Evolutionary conservation across 1,140 invertebrate genomes (phyloP).

Genomic region (Conus ventricosus): DNA sequence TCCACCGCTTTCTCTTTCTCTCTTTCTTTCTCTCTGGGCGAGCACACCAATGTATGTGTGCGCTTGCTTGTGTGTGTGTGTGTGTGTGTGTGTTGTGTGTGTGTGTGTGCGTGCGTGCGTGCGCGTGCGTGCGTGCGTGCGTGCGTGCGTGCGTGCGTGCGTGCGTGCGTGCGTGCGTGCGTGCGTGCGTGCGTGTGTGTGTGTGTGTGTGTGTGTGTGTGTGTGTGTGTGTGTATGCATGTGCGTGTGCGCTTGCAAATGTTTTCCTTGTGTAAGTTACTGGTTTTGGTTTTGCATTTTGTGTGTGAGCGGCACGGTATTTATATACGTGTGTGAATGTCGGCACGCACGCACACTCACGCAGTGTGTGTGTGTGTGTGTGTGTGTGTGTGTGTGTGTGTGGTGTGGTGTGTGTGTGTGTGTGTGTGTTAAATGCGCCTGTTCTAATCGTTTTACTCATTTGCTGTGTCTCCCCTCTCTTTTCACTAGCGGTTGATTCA

Average conservation of each 20-base stretch:
- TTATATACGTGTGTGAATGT: too few species aligned
- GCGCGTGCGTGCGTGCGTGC: neutral
- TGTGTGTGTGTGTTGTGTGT: constrained; percentile 8
- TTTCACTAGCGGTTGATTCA: neutral
- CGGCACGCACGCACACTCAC: too few species aligned
- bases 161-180: neutral
- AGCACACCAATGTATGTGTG: neutral
- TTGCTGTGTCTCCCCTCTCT: neutral
- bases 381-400: too few species aligned
- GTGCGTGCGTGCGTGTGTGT: neutral
- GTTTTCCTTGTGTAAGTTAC: too few species aligned
- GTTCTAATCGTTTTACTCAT: neutral
- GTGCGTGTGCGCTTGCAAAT: neutral
- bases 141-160: neutral
- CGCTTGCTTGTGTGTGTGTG: neutral
- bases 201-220: constrained; percentile 8
- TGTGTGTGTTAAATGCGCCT: neutral
- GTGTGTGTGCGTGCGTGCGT: neutral
- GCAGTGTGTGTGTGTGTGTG: too few species aligned
- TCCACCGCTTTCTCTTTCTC: too few species aligned
- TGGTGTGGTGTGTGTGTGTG: too few species aligned
- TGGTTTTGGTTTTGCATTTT: too few species aligned
- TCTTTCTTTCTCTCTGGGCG: too few species aligned
- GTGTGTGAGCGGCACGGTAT: too few species aligned
- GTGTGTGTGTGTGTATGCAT: neutral